phyloP scores from a whole-genome alignment of 30 jellyfish, hydroid and myxozoan genomes.

The Aurelia coerulea region DNA sequence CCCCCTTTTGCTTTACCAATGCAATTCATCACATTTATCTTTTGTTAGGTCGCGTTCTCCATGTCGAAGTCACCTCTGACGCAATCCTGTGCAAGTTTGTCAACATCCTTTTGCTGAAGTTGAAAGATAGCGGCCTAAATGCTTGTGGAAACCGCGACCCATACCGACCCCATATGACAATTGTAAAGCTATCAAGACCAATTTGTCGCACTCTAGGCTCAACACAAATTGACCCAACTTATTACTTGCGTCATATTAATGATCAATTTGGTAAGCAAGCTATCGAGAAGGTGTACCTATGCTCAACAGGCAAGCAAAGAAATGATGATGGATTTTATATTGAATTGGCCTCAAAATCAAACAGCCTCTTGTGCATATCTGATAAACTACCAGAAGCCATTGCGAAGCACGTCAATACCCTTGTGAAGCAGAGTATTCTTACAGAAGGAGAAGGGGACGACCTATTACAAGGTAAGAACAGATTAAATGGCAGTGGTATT shows the following conservation, averaged over 20 bases:
- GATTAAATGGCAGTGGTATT: no score
- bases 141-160: constrained; percentile 86
- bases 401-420: constrained; percentile 44
- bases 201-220: constrained; percentile 60
- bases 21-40: no score
- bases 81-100: constrained; percentile 74
- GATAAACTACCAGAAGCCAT: constrained; percentile 57
- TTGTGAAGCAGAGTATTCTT: constrained; percentile 47
- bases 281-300: constrained; percentile 53
- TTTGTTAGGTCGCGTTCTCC: constrained; percentile 69
- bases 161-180: constrained; percentile 87
- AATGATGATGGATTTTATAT: constrained; percentile 86
- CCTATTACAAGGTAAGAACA: constrained; percentile 36
- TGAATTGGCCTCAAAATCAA: constrained; percentile 44
- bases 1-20: no score
- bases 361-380: constrained; percentile 66
- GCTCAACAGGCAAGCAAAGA: constrained; percentile 90
- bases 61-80: constrained; percentile 62
- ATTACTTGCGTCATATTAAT: constrained; percentile 39
- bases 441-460: constrained; percentile 73
- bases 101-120: constrained; percentile 62
- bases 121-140: constrained; percentile 83
- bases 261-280: constrained; percentile 82
- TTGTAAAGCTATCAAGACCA: constrained; percentile 85
- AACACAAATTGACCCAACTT: constrained; percentile 48